Conservation (phyloP, 1,140 invertebrate species). For the Drosophila pseudoananassae region DNA sequence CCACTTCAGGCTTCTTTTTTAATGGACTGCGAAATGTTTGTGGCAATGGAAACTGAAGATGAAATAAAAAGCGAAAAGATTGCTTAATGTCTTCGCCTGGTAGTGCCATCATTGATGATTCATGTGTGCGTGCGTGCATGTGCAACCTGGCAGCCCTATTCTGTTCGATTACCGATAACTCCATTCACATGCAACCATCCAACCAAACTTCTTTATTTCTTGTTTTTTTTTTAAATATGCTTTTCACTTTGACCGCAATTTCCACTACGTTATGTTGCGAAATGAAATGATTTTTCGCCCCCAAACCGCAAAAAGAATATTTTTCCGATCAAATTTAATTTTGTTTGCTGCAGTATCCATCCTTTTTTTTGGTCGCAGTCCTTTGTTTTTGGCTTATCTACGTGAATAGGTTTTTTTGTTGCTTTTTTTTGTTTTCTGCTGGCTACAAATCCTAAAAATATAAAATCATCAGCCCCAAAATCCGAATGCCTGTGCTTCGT, state of each 20-base stretch:
- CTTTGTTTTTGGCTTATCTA: slow-evolving; percentile 22
- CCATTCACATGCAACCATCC: slow-evolving; percentile 4
- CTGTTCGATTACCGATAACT: slow-evolving; percentile 35
- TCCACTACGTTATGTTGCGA: slow-evolving; percentile 38
- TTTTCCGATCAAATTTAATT: slow-evolving; percentile 52
- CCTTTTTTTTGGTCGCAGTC: slow-evolving; percentile 1
- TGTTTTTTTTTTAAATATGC: slow-evolving; percentile 38
- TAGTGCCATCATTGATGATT: slow-evolving; percentile 30
- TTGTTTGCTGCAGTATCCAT: slow-evolving; percentile 10
- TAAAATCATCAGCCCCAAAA: slow-evolving; percentile 66
- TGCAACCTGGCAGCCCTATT: slow-evolving; percentile 26
- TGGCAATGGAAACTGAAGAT: background rate
- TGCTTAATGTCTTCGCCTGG: slow-evolving; percentile 24
- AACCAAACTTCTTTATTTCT: slow-evolving; percentile 8
- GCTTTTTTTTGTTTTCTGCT: slow-evolving; percentile 6
- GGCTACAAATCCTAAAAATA: slow-evolving; percentile 55
- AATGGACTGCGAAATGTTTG: slow-evolving; percentile 62
- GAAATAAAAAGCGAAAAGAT: slow-evolving; percentile 5
- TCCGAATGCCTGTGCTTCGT: slow-evolving; percentile 9
- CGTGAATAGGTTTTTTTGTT: slow-evolving; percentile 6
- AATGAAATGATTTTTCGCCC: slow-evolving; percentile 62
- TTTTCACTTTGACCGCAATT: slow-evolving; percentile 62
- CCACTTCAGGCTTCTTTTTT: slow-evolving; percentile 56
- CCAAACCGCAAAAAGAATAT: slow-evolving; percentile 69
- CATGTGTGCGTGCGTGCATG: slow-evolving; percentile 20